Percentiles rank a stretch among this genome's conserved stretches.
Conservation (phyloP, 1,140 invertebrate species). For the Bombyx mandarina region DNA sequence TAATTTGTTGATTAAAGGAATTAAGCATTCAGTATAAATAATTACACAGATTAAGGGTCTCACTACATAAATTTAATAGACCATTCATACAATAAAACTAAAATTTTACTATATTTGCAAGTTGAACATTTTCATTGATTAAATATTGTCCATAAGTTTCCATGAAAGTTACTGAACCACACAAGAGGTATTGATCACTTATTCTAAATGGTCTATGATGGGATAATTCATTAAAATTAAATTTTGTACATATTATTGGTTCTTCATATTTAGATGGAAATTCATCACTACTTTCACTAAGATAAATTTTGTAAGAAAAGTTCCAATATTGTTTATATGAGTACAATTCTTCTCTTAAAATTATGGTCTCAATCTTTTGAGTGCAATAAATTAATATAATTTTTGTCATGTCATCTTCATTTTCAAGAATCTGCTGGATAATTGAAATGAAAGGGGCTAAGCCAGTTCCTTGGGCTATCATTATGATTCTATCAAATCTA, state of each 20-base stretch:
- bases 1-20: too few relatives aligned
- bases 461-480: constrained; percentile 80
- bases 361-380: constrained; percentile 65
- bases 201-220: constrained; percentile 19
- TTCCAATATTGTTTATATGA: constrained; percentile 75
- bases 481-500: constrained; percentile 66
- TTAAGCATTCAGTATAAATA: too few relatives aligned
- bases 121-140: constrained; percentile 18
- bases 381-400: constrained; percentile 74
- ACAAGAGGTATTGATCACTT: constrained; percentile 42
- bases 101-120: constrained; percentile 36
- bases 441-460: constrained; percentile 78
- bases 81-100: constrained; percentile 10
- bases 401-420: constrained; percentile 76
- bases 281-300: constrained; percentile 37
- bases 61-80: too few relatives aligned
- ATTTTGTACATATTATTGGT: constrained; percentile 31
- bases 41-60: too few relatives aligned
- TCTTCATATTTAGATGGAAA: constrained; percentile 48
- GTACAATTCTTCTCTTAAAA: constrained; percentile 73
- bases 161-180: constrained; percentile 50
- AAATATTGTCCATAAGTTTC: constrained; percentile 20
- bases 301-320: constrained; percentile 74
- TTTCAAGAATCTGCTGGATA: constrained; percentile 71
- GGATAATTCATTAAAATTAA: constrained; percentile 25